Base-by-base conservation (phyloP, 2,113 vertebrate genomes). In the Heterocephalus glaber region DNA sequence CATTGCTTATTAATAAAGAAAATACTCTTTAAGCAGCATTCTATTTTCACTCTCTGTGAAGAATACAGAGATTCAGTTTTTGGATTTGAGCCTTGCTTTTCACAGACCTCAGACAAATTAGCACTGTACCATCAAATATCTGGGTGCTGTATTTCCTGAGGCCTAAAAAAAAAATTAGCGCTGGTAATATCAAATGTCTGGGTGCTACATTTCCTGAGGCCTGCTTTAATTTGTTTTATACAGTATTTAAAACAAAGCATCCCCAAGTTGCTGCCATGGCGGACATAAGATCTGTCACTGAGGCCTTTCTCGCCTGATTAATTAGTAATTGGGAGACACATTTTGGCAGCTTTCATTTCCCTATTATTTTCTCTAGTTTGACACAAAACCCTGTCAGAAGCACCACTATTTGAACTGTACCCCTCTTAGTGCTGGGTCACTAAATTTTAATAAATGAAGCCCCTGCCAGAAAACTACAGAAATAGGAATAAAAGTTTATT, bases 301-400 rank as follows among this genome's bases (percentile, higher is more conserved):
- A 98, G 97, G 96, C 97, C 82, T 98, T 98, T 98, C 96, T 98
- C 16, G 41, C 97, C 98, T 98, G 98, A 98, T 98, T 98, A 98
- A 98, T 98, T 98, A 98, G 98, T 97, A 98, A 98, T 94, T 98
- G 98, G 98, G 96, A 98, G 97, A 98, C 98, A 98, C 47, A 49
- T 98, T 98, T 98, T 98, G 98, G 98, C 98, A 98, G 98, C 98
- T 97, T 97, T 98, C 98, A 93, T 97, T 98, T 97, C 96, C 97
- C 97, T 98, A 97, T 98, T 98, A 98, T 98, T 98, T 98, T 97
- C 97, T 97, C 95, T 83, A 41, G 92, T 97, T 97, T 98, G 98
- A 98, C 98, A 98, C 93, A 98, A 98, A 98, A 56, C 93, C 96
- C 97, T 97, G 97, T 97, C 94, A 97, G 97, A 97, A 98, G 96